Conservation (phyloP, 2,113 vertebrate species). For the Vicugna pacos region DNA sequence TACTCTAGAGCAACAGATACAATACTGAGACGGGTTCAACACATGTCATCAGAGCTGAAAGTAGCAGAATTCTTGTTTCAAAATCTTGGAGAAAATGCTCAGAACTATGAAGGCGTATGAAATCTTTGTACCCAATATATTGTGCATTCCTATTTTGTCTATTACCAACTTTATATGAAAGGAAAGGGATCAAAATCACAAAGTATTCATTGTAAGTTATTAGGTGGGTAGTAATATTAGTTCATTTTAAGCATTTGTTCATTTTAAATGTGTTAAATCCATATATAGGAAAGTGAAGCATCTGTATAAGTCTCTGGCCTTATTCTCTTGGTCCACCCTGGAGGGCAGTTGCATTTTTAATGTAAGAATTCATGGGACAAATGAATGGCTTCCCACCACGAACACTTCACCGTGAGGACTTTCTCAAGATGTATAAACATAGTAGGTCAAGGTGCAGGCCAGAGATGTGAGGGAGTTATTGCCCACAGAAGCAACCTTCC, state of each 20-base stretch:
- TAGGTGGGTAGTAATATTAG: not conserved
- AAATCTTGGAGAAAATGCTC: not conserved
- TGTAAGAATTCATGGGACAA: not conserved
- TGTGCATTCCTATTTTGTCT: not conserved
- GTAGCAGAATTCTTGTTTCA: slow-evolving; percentile 20
- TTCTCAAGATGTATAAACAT: not conserved
- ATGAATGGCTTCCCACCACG: not conserved
- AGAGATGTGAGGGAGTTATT: not conserved
- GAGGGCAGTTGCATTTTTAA: not conserved
- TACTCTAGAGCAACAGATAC: not conserved
- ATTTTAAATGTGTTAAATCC: not conserved
- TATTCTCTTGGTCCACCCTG: not conserved
- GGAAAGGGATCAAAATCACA: not conserved
- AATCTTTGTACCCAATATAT: not conserved
- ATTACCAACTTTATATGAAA: not conserved
- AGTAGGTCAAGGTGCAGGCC: not conserved
- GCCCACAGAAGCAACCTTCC: not conserved
- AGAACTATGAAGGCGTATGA: not conserved
- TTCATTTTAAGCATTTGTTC: not conserved
- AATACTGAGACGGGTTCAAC: slow-evolving; percentile 16
- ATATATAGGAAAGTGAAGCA: not conserved
- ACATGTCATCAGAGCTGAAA: not conserved
- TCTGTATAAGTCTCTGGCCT: not conserved
- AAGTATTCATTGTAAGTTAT: not conserved
- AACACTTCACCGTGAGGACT: not conserved